Percentiles rank a stretch among this genome's conserved stretches.
phyloP scores from a whole-genome alignment of 2,888 invertebrate species.

The Halocaridina rubra region DNA sequence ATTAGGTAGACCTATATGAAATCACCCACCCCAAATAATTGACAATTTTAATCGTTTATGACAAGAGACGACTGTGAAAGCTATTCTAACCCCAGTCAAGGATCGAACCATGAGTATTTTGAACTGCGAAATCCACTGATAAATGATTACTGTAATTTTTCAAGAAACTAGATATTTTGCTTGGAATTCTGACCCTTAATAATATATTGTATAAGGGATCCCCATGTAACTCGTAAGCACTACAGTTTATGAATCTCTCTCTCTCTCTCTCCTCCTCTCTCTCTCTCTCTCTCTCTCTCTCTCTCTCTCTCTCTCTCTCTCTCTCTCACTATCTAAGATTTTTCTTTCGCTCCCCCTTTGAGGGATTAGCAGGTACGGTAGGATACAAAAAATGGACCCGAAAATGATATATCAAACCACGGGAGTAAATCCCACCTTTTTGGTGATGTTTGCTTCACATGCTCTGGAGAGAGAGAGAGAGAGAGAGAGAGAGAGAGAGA shows the following conservation, averaged over 20 bases:
- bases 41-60: too few species aligned
- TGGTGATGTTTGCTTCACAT: background rate
- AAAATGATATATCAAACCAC: background rate
- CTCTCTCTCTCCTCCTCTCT: background rate
- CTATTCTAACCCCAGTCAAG: background rate
- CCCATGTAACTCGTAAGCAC: background rate
- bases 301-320: background rate
- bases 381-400: background rate
- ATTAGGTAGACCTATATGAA: too few species aligned
- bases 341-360: background rate
- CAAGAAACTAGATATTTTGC: background rate
- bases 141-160: background rate
- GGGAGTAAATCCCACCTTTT: background rate
- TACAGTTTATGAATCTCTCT: background rate
- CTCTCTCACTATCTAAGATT: background rate
- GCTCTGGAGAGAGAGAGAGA: too few species aligned
- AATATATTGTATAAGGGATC: too few species aligned
- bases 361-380: too few species aligned
- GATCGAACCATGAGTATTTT: background rate
- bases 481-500: background rate
- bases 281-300: background rate
- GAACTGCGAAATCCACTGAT: background rate
- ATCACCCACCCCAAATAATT: too few species aligned
- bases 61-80: background rate
- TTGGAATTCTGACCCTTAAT: too few species aligned